Evolutionary conservation across 2,888 invertebrate genomes (phyloP).

Genomic region (Gymnoscelis rufifasciata): DNA sequence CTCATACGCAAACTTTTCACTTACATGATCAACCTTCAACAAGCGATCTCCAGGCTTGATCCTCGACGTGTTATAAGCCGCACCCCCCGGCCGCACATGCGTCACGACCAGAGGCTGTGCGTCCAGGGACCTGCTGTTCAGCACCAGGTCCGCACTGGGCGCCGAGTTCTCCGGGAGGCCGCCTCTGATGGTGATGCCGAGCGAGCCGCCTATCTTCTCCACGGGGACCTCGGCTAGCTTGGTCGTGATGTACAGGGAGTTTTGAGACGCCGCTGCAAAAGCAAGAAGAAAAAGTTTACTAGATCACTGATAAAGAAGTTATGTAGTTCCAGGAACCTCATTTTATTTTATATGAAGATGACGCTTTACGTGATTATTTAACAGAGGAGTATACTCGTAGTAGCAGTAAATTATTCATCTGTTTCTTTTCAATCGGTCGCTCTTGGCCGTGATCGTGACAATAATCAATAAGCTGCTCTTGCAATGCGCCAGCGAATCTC

Average conservation of each 20-base stretch:
- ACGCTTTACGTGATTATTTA: no score
- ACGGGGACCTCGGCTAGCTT: constrained; percentile 89
- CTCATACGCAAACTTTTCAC: no score
- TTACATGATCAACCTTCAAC: constrained; percentile 89
- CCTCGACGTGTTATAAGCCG: constrained; percentile 93
- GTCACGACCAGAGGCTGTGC: constrained; percentile 91
- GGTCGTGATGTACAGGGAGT: constrained; percentile 85
- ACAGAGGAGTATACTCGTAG: no score
- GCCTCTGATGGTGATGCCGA: constrained; percentile 93
- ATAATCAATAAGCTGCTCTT: no score
- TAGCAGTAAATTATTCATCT: no score
- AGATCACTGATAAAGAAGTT: no score
- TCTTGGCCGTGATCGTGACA: no score
- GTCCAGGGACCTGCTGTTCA: constrained; percentile 77
- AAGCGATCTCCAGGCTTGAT: constrained; percentile 94
- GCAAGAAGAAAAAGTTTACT: no score
- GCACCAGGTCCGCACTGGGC: constrained; percentile 79
- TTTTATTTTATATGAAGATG: background rate
- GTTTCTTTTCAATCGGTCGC: no score
- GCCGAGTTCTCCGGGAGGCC: constrained; percentile 80
- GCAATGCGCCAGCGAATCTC: no score
- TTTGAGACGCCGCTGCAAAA: constrained; percentile 79
- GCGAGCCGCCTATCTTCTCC: constrained; percentile 88
- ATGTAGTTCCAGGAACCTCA: no score
- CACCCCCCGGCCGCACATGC: constrained; percentile 91